Base-by-base conservation (phyloP, 2,888 invertebrate species). In the Protophormia terraenovae region DNA sequence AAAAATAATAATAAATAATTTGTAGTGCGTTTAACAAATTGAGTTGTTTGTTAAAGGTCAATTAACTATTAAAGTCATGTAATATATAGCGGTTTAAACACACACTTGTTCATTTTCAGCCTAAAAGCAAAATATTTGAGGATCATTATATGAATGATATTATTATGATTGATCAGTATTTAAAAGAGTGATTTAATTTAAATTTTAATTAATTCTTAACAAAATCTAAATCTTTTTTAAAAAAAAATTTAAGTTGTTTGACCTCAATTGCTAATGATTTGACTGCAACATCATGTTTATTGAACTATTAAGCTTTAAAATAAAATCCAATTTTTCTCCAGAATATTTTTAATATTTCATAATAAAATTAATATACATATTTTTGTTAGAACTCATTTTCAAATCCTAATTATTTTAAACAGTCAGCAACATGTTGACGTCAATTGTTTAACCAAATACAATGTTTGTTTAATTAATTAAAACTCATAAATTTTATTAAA, bases 11-110 rank as follows among this genome's bases (percentile, higher is more conserved):
- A 64, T 45, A 16, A 10, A 16, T 47, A 47, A 32, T 50, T 22
- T 22, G 14, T 3, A 27, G 47, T 29, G 1, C 1, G 7, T 35
- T 69, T 50, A 29, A 32, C 22, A 69, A 69, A 62, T 66, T 55
- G 22, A 41, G 14, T 24, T 29, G 12, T 77, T 77, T 45, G 22
- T 64, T 76, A 71, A 82, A 82, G 76, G 55, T 76, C 64, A 82
- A 82, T 82, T 82, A 71, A 82, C 71, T 71, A 55, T 64, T 64
- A 12, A 62, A 81, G 27, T 27, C 73, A 14, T 45, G 29, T 45
- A 45, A 58, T 60, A 14, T 41, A 14, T n/a, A n/a, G 6, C 55
- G 16, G 16, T 60, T n/a, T 60, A 32, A 19, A 62, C 12, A 62
- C 14, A 41, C 14, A n/a, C 29, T 69, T 16, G 7, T 38, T 38